Percentiles rank a stretch among this genome's conserved stretches.
Evolutionary conservation across 1,140 invertebrate species (phyloP).

Genomic region (Ips typographus): DNA sequence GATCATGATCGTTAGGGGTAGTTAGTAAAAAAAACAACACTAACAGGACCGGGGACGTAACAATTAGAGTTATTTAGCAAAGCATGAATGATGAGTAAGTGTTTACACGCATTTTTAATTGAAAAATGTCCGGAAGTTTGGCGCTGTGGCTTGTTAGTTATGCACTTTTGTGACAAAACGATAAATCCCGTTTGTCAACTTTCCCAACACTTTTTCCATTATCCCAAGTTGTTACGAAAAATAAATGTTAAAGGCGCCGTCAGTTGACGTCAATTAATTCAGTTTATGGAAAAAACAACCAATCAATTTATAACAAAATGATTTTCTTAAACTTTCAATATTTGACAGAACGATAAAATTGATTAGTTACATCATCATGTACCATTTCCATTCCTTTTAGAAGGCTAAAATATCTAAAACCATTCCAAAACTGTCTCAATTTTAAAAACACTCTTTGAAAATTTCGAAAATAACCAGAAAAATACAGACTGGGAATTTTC

Average conservation of each 20-base stretch:
- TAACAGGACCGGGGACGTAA: conserved; percentile 5
- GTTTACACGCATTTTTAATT: conserved; percentile 48
- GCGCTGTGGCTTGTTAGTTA: conserved; percentile 48
- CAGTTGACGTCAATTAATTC: too few relatives aligned
- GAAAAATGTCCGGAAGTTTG: conserved; percentile 44
- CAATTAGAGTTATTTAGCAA: conserved; percentile 36
- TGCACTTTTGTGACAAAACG: conserved; percentile 49
- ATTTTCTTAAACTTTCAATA: too few relatives aligned
- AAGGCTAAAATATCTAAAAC: too few relatives aligned
- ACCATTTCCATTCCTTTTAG: too few relatives aligned
- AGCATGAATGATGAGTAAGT: conserved; percentile 46
- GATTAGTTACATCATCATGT: too few relatives aligned
- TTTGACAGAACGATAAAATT: too few relatives aligned
- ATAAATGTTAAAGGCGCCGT: background rate
- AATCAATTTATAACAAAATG: too few relatives aligned
- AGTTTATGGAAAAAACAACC: too few relatives aligned
- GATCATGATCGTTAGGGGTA: conserved; percentile 18
- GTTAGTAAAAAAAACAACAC: conserved; percentile 26
- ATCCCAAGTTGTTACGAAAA: conserved; percentile 25
- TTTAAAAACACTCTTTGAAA: too few relatives aligned
- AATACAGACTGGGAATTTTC: too few relatives aligned
- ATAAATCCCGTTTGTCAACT: conserved; percentile 47
- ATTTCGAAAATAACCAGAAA: too few relatives aligned
- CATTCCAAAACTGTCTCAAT: too few relatives aligned
- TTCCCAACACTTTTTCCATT: conserved; percentile 43